A percentile compares a stretch with the other conserved stretches of the same genome.
Evolutionary conservation across 1,140 invertebrate species (phyloP).

Genomic region (Drosophila teissieri): DNA sequence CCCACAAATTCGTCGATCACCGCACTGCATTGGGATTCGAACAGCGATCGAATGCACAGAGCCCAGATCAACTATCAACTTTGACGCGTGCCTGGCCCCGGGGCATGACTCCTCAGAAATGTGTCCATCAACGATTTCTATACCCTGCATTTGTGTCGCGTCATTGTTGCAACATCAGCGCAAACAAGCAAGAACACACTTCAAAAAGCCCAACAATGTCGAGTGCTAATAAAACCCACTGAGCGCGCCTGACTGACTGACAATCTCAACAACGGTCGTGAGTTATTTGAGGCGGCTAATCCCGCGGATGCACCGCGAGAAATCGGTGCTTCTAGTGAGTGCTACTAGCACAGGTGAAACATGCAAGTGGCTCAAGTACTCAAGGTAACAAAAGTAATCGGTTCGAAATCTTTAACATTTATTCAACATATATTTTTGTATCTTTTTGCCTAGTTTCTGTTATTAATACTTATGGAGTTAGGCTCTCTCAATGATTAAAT

Average conservation of each 20-base stretch:
- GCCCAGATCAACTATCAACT: slow-evolving; percentile 34
- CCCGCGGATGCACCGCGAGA: slow-evolving; percentile 25
- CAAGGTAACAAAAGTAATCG: no score
- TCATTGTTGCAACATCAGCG: slow-evolving; percentile 84
- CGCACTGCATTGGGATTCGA: slow-evolving; percentile 11
- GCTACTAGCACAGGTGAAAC: no score
- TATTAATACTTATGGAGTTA: no score
- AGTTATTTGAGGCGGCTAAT: slow-evolving; percentile 79
- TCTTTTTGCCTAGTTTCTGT: no score
- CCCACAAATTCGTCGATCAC: slow-evolving; percentile 15
- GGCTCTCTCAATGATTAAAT: no score
- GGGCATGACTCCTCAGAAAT: slow-evolving; percentile 57
- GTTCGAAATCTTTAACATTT: no score
- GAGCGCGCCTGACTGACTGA: slow-evolving; percentile 69
- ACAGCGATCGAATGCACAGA: slow-evolving; percentile 22
- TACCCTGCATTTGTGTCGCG: slow-evolving; percentile 53
- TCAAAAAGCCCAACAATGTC: slow-evolving; percentile 62
- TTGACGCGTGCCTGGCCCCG: slow-evolving; percentile 76
- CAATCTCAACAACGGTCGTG: slow-evolving; percentile 77
- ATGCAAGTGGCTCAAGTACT: no score
- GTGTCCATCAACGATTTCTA: slow-evolving; percentile 57
- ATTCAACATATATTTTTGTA: no score
- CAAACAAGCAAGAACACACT: slow-evolving; percentile 62
- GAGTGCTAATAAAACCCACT: slow-evolving; percentile 78
- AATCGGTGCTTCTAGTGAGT: not conserved